Conservation (phyloP, 2,113 vertebrate species). For the Alosa alosa region DNA sequence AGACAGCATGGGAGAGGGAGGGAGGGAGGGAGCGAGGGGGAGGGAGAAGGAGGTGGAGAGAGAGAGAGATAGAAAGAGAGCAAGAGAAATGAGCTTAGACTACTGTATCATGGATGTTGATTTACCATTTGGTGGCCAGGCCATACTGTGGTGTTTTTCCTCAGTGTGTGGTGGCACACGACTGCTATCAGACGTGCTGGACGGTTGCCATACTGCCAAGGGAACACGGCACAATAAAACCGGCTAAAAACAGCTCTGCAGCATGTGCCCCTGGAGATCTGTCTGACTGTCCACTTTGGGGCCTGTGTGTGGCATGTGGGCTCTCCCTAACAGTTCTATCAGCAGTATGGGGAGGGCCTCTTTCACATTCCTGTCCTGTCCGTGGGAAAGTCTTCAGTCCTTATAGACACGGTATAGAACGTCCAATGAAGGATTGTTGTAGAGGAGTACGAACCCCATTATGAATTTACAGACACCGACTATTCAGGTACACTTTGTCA, state of each 20-base stretch:
- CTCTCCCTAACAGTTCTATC: too few relatives aligned
- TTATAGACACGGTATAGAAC: too few relatives aligned
- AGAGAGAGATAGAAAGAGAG: background rate
- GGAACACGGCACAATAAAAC: slow-evolving; percentile 36
- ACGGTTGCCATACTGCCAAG: slow-evolving; percentile 52
- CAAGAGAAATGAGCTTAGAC: background rate
- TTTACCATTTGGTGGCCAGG: background rate
- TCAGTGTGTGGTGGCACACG: background rate
- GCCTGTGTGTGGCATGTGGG: background rate
- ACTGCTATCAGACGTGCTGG: slow-evolving; percentile 35
- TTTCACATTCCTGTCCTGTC: too few relatives aligned
- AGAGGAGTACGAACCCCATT: too few relatives aligned
- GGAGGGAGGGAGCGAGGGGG: too few relatives aligned
- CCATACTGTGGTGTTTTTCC: background rate
- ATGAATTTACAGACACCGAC: too few relatives aligned
- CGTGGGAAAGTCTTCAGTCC: too few relatives aligned
- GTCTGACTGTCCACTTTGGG: background rate
- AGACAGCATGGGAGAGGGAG: background rate
- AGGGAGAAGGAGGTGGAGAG: background rate
- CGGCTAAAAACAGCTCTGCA: background rate
- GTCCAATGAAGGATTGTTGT: too few relatives aligned
- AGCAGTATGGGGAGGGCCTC: too few relatives aligned
- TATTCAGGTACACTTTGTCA: too few relatives aligned
- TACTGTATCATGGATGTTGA: background rate
- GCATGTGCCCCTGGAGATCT: background rate